These are phyloP conservation scores for Microcebus ravelobensis DNA, from an alignment of 2,113 vertebrate genomes.

Conservation along the genomic window DNA sequence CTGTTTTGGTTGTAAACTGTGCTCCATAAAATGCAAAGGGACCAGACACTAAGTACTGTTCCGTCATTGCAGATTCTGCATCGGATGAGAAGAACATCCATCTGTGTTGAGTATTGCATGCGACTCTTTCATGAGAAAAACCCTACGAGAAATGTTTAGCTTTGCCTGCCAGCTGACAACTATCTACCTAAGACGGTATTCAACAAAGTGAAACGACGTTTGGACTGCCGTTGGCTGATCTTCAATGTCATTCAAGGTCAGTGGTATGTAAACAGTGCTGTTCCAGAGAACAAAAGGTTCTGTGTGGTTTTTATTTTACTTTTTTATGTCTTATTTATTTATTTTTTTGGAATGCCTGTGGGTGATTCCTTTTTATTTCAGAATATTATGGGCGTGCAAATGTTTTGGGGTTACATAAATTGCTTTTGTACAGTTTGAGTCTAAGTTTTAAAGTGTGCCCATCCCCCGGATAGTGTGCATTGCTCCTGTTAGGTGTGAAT, in stretches of 20 bases:
- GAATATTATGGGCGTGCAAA: too few relatives aligned
- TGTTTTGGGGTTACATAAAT: too few relatives aligned
- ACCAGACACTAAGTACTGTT: neutral
- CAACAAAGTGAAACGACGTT: neutral
- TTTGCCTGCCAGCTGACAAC: neutral
- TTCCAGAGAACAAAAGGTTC: neutral
- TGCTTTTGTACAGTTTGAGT: too few relatives aligned
- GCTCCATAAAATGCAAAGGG: neutral
- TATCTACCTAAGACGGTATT: neutral
- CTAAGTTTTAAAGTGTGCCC: too few relatives aligned
- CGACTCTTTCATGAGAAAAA: neutral
- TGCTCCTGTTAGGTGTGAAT: too few relatives aligned
- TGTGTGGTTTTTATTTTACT: accelerated
- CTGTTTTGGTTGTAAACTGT: neutral
- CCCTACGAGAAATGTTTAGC: neutral
- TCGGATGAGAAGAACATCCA: accelerated
- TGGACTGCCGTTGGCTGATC: neutral
- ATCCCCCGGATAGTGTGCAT: too few relatives aligned
- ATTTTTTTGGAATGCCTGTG: too few relatives aligned
- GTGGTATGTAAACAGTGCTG: neutral
- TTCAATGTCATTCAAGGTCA: neutral
- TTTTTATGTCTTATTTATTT: too few relatives aligned
- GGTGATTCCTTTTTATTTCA: too few relatives aligned
- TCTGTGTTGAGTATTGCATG: accelerated
- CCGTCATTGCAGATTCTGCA: neutral